Base-by-base conservation (phyloP, 2,113 vertebrate genomes). In the Sinocyclocheilus anophthalmus region DNA sequence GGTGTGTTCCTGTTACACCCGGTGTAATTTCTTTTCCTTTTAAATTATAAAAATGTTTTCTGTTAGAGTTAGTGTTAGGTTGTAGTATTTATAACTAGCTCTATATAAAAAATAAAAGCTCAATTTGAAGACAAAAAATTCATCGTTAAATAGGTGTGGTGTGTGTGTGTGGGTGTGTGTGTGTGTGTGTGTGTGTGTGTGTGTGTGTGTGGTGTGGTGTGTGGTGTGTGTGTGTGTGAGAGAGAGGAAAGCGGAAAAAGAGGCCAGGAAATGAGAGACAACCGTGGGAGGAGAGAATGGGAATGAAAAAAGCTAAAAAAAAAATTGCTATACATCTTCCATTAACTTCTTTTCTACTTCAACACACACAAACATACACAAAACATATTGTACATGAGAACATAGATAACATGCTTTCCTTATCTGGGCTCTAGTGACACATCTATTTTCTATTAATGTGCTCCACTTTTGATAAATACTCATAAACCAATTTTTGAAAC, bases 111-210 rank as follows among this genome's bases (percentile, higher is more conserved):
- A 39, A 7, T 39, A 39, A 39, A 7, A 37, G 37, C 5, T 37
- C 37, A 22, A 59, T 22, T 33, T 33, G 30, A 33, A 3, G 2
- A 33, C 2, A 59, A n/a, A 61, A 10, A 22, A 8, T 30, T 11
- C 3, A 63, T n/a, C n/a, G 0, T 24, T 4, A 24, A 24, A 63
- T 67, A 30, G 24, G 12, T 26, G 61, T 63, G 61, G 61, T 24
- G 61, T 63, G 59, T 24, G 22, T 61, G 59, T 24, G 59, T 85
- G 30, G 33, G 14, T 59, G 83, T 76, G n/a, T 76, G 83, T 69
- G 24, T 53, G 75, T 48, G 22, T 30, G 59, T 50, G 16, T 33
- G 33, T n/a, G n/a, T 24, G 63, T 30, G 24, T 67, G 24, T 67
- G 63, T 67, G 24, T 30, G 12, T n/a, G 12, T 26, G 61, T 63